Evolutionary conservation across 2,797 vertebrate species (phyloP), one percentile per base, ranked within the genome.

Genomic region (Paramormyrops hopkinsi): DNA sequence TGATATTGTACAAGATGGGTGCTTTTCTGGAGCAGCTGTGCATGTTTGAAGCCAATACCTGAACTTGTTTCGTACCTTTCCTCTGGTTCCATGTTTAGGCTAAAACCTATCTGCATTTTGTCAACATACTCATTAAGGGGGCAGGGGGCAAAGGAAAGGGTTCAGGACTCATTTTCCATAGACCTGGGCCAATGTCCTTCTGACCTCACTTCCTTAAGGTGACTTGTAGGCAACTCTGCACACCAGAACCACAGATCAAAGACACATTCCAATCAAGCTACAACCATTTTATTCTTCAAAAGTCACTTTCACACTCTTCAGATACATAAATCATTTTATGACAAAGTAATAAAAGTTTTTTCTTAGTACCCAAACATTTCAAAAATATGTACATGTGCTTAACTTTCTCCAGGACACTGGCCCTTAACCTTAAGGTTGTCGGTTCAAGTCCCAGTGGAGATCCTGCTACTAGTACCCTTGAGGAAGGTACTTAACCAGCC

Each of bases 131-230:
- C 93, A 73, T 73, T 73, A 73, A 73, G 92, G 92, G 82, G 82
- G 82, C 46, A 25, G 82, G 82, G 22, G 44, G 82, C 22, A 12
- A 22, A 29, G 48, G 11, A 22, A 25, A 46, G 22, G 82, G 93
- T 92, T 94, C 92, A 92, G 92, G 94, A 93, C 95, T 90, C 93
- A 93, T 91, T 96, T 95, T 94, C 96, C 95, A 94, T 89, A 94
- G 94, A 93, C 93, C 92, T 89, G 91, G 92, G 93, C 93, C 95
- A 94, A 95, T 95, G 96, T 96, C 95, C 95, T 95, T 92, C 93
- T 93, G 94, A 41, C 92, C 93, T 93, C 91, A 91, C 96, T 96
- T 96, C 96, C 96, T 96, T 93, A 91, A 90, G 92, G 89, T 92
- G 93, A 94, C 94, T 94, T 90, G 92, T 88, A 50, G 87, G 59